phyloP scores from a whole-genome alignment of 1,140 invertebrate species.

The Vanessa tameamea region DNA sequence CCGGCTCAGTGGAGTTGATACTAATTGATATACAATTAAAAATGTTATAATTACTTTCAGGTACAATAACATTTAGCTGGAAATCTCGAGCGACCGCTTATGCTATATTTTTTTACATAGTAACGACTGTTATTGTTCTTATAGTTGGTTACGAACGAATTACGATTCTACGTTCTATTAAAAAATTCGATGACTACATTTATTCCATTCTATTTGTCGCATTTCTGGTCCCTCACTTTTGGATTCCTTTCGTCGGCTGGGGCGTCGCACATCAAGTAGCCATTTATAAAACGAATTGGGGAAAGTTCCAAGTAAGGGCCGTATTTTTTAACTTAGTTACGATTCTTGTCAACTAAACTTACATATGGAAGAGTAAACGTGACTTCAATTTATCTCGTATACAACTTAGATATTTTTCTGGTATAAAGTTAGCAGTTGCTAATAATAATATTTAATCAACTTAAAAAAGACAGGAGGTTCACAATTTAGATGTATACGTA shows the following conservation, averaged over 20 bases:
- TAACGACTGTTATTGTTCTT: conserved; percentile 79
- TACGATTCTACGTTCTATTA: conserved; percentile 80
- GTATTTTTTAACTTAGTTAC: conserved; percentile 29
- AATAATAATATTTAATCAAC: too few relatives aligned
- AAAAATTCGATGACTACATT: conserved; percentile 84
- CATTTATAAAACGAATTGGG: conserved; percentile 84
- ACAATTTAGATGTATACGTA: not conserved
- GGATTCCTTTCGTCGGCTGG: conserved; percentile 84
- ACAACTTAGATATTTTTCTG: too few relatives aligned
- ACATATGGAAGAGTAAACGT: conserved; percentile 16
- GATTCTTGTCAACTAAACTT: conserved; percentile 20
- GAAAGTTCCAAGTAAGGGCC: conserved; percentile 79
- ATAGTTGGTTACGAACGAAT: conserved; percentile 82
- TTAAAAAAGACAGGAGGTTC: too few relatives aligned
- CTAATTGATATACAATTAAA: not conserved
- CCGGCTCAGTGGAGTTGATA: not conserved
- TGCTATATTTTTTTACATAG: conserved; percentile 82
- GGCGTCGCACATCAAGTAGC: conserved; percentile 83
- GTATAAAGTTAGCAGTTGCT: too few relatives aligned
- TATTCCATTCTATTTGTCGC: conserved; percentile 83
- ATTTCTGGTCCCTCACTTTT: conserved; percentile 84
- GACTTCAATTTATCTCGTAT: conserved; percentile 2
- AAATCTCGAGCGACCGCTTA: conserved; percentile 81
- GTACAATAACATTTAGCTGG: conserved; percentile 83
- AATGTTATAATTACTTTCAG: conserved; percentile 43